Conservation (phyloP, 1,140 invertebrate genomes). For the Dendrolimus kikuchii region DNA sequence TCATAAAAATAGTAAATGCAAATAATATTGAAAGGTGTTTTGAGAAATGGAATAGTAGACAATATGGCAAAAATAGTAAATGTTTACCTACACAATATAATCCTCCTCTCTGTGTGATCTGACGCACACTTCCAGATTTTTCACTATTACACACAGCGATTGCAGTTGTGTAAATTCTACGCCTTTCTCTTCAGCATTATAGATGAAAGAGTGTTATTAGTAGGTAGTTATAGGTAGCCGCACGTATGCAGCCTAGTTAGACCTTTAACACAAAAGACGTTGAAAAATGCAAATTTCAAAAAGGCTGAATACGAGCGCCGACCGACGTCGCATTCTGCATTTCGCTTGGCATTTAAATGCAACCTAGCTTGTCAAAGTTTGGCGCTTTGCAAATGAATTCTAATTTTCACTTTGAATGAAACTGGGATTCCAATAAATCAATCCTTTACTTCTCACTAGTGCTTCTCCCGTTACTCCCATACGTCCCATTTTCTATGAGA, state of each 20-base stretch:
- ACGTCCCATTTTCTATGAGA: too few relatives aligned
- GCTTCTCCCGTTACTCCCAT: too few relatives aligned
- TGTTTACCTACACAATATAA: too few relatives aligned
- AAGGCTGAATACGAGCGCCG: constrained; percentile 7
- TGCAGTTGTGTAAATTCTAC: neutral
- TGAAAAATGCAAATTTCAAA: constrained; percentile 48
- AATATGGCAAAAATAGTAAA: too few relatives aligned
- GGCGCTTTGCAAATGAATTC: constrained; percentile 44
- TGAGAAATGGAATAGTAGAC: too few relatives aligned
- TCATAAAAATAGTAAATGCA: too few relatives aligned
- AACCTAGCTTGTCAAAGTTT: constrained; percentile 55
- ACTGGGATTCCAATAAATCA: constrained; percentile 10
- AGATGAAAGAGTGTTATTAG: too few relatives aligned
- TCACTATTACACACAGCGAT: neutral
- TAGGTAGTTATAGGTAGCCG: neutral
- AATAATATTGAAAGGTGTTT: too few relatives aligned
- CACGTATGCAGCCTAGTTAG: neutral
- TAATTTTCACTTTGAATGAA: constrained; percentile 28
- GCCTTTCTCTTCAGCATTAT: neutral
- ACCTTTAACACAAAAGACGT: constrained; percentile 28
- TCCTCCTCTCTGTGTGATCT: too few relatives aligned
- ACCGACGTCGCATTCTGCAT: constrained; percentile 3
- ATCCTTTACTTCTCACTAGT: too few relatives aligned
- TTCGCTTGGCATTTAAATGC: constrained; percentile 45
- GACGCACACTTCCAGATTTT: neutral